Base-by-base conservation (phyloP, 1,140 invertebrate species). In the Trichonephila clavipes region DNA sequence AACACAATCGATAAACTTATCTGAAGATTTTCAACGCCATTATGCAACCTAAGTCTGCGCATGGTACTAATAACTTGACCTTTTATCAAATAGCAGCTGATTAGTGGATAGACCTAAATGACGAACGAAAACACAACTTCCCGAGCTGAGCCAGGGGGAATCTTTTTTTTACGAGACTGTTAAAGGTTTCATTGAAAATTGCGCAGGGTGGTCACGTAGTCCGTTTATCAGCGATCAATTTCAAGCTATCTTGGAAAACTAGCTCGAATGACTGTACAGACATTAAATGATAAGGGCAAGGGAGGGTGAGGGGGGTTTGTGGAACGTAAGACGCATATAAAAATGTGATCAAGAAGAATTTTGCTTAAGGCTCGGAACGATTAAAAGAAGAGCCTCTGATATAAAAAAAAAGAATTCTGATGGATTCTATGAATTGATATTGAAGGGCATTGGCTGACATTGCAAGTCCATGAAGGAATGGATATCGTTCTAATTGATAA, bases 101-200 rank as follows among this genome's bases (percentile, higher is more conserved):
- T 72, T 77, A 77, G 72, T 77, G 34, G 72, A 77, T 77, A 4
- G 14, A 18, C 72, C 34, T 77, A 34, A 40, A 40, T 6, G 28
- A 77, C 16, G 34, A 77, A 77, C 24, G 72, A 34, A 34, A 19
- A 40, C 18, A 40, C 34, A 34, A 40, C 10, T 77, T 34, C 14
- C 28, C 72, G 62, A 64, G 62, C 5, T 34, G 18, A 34, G 72
- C 14, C 34, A 77, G 18, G 4, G 24, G 18, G 18, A 18, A 24
- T 72, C 28, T 72, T 77, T 40, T 34, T 69, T 77, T 77, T 40
- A 77, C 28, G 72, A 77, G 72, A 77, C 72, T 28, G 28, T 40
- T 77, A 77, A 88, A 51, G n/a, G 64, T 66, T 69, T 69, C 87
- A 89, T 89, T 89, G 87, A 89, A 89, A 89, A 89, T 89, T 72